These are phyloP conservation scores for Tauraco hartlaubi DNA, from an alignment of 2,797 vertebrate genomes.

Conservation along the genomic window DNA sequence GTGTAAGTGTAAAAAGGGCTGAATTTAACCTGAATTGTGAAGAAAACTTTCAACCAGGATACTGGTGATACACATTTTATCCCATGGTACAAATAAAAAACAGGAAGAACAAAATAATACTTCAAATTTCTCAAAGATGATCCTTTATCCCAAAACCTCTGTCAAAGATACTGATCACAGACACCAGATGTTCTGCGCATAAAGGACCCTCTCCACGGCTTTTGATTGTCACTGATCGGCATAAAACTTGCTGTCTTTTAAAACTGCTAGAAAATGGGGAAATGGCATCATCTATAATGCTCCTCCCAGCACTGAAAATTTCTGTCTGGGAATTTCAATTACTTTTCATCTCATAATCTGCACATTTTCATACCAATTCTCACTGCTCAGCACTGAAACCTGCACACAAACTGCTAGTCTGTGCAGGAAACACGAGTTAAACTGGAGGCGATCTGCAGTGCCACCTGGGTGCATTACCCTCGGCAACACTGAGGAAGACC, in stretches of 20 bases:
- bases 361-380: background rate
- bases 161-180: background rate
- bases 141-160: background rate
- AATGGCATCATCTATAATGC: background rate
- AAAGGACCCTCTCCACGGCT: background rate
- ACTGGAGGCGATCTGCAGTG: background rate
- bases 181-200: background rate
- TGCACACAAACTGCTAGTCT: background rate
- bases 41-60: background rate
- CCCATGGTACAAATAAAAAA: background rate
- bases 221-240: constrained; percentile 7
- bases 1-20: background rate
- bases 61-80: background rate
- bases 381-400: background rate
- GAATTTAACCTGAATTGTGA: background rate
- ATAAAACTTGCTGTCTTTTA: background rate
- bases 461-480: background rate
- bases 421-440: background rate
- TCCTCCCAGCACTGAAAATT: background rate
- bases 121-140: background rate
- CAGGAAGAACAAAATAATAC: background rate
- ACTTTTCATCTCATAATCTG: background rate
- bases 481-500: background rate
- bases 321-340: background rate
- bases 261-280: background rate